A percentile compares a stretch with the other conserved stretches of the same genome.
These are phyloP conservation scores for Aurelia coerulea DNA, from an alignment of 30 jellyfish, hydroid and myxozoan genomes.

Conservation along the genomic window DNA sequence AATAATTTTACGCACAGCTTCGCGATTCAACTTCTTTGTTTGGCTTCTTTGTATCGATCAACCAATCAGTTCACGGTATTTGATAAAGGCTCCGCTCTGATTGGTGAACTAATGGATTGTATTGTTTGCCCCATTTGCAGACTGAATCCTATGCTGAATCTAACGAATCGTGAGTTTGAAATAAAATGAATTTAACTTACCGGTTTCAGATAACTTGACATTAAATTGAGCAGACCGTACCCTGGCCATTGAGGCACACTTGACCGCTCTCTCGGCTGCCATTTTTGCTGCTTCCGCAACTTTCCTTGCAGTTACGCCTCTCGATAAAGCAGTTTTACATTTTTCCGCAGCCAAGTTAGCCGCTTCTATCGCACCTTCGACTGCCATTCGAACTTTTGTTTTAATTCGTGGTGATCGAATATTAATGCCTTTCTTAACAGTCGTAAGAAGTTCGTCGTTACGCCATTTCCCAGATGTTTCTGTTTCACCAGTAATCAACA, in stretches of 20 bases:
- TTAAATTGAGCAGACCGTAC: constrained; percentile 63
- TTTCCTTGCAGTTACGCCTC: constrained; percentile 92
- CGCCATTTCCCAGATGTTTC: constrained; percentile 92
- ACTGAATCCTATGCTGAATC: too few relatives aligned
- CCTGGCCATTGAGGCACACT: constrained; percentile 71
- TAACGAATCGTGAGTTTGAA: too few relatives aligned
- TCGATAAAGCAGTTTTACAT: constrained; percentile 77
- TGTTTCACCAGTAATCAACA: constrained; percentile 31
- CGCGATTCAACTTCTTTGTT: too few relatives aligned
- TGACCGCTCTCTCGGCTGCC: constrained; percentile 77
- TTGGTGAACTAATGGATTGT: too few relatives aligned
- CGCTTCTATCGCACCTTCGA: constrained; percentile 85
- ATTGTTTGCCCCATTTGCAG: too few relatives aligned
- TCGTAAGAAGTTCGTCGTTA: constrained; percentile 69
- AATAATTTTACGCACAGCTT: too few relatives aligned
- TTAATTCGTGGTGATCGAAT: constrained; percentile 71
- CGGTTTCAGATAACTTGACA: constrained; percentile 24
- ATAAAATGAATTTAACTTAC: not conserved
- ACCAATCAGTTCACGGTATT: too few relatives aligned
- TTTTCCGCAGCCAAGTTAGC: constrained; percentile 84
- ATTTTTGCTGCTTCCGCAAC: constrained; percentile 80
- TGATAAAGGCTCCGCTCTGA: too few relatives aligned
- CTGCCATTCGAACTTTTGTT: constrained; percentile 72
- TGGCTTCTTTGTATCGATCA: too few relatives aligned
- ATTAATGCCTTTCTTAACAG: constrained; percentile 70